A percentile compares a stretch with the other conserved stretches of the same genome.
Evolutionary conservation across 2,113 vertebrate species (phyloP).

Genomic region (Budorcas taxicolor): DNA sequence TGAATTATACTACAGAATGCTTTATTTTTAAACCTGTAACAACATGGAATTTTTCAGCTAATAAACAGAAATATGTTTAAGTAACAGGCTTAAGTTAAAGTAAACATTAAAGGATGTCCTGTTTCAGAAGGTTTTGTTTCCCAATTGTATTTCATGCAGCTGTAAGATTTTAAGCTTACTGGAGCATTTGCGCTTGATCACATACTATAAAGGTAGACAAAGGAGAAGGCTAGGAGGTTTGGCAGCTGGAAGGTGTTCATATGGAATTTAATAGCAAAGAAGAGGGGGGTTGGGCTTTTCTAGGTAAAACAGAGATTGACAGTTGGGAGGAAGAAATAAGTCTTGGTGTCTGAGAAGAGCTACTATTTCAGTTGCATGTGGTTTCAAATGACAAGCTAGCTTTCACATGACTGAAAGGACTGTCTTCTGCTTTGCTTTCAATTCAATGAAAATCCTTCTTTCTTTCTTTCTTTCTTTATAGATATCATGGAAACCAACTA

Average conservation of each 20-base stretch:
- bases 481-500: constrained; percentile 44
- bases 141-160: constrained; percentile 50
- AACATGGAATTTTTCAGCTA: constrained; percentile 8
- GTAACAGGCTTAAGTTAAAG: constrained; percentile 46
- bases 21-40: not conserved
- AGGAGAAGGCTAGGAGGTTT: constrained; percentile 42
- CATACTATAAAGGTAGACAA: constrained; percentile 49
- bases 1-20: not conserved
- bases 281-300: not conserved
- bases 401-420: constrained; percentile 54
- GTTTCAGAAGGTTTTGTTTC: constrained; percentile 52
- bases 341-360: constrained; percentile 9
- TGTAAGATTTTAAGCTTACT: constrained; percentile 64
- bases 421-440: constrained; percentile 45
- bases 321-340: constrained; percentile 31
- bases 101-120: constrained; percentile 55
- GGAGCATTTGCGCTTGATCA: constrained; percentile 62
- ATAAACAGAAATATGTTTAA: constrained; percentile 41
- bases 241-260: constrained; percentile 65
- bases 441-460: constrained; percentile 39
- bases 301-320: not conserved
- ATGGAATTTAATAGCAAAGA: constrained; percentile 63
- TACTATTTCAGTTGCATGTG: not conserved
- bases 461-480: not conserved
- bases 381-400: constrained; percentile 60